Evolutionary conservation across 2,113 vertebrate species (phyloP).

Genomic region (Manacus vitellinus): DNA sequence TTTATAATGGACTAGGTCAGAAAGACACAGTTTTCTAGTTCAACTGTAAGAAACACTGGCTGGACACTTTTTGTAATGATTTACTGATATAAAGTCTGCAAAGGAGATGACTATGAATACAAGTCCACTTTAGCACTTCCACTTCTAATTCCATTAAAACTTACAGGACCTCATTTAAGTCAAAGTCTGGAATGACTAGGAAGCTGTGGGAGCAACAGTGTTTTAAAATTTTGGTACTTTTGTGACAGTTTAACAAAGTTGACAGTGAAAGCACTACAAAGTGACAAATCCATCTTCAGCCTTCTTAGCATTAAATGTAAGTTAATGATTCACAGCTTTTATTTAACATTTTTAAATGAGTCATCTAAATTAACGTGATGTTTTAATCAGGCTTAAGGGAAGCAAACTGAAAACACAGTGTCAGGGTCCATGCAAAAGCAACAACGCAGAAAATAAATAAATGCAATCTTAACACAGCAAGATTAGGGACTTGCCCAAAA

Average conservation of each 20-base stretch:
- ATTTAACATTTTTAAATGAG: neutral
- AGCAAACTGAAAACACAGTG: neutral
- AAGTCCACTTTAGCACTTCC: neutral
- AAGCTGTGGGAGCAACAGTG: neutral
- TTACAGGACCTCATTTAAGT: neutral
- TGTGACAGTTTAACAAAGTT: neutral
- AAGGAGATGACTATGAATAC: neutral
- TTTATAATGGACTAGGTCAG: neutral
- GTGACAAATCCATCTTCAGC: neutral
- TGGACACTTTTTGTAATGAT: neutral
- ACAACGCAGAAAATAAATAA: neutral
- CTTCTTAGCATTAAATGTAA: neutral
- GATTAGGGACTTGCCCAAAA: neutral
- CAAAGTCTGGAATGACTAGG: neutral
- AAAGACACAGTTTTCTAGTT: neutral
- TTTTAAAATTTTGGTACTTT: neutral
- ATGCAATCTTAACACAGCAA: neutral
- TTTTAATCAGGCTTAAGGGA: neutral
- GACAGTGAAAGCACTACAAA: neutral
- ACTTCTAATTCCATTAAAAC: neutral
- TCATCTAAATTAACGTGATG: neutral
- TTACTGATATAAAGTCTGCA: neutral
- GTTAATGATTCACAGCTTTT: neutral
- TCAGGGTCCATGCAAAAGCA: neutral
- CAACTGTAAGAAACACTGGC: neutral